Conservation (phyloP, 2,113 vertebrate genomes). For the Oryzias celebensis region DNA sequence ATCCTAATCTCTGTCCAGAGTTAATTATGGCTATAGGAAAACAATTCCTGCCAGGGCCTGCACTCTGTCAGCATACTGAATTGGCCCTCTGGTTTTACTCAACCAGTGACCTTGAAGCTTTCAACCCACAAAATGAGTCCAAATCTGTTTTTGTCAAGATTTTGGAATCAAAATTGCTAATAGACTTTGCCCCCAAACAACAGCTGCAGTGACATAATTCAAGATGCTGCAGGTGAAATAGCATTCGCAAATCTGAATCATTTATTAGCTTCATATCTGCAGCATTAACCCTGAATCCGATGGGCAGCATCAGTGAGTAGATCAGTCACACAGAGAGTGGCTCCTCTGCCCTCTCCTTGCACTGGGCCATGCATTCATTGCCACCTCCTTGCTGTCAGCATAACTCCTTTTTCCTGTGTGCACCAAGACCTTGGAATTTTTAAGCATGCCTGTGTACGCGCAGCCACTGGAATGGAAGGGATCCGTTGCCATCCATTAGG, state of each 20-base stretch:
- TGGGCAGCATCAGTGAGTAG: not conserved
- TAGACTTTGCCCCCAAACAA: not conserved
- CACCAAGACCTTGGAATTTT: conserved; percentile 43
- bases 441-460: not conserved
- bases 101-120: conserved; percentile 58
- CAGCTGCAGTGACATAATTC: not conserved
- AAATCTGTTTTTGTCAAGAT: not conserved
- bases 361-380: conserved; percentile 32
- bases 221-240: conserved; percentile 7
- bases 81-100: conserved; percentile 21
- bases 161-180: not conserved
- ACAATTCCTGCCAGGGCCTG: conserved; percentile 35
- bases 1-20: conserved; percentile 65
- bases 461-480: conserved; percentile 1
- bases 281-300: conserved; percentile 48
- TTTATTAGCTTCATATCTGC: conserved; percentile 27
- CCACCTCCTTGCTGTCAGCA: conserved; percentile 16
- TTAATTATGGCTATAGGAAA: conserved; percentile 66
- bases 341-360: conserved; percentile 60
- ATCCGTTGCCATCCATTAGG: conserved; percentile 49
- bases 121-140: not conserved
- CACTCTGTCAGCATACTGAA: conserved; percentile 29
- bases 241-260: conserved; percentile 14
- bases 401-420: conserved; percentile 35
- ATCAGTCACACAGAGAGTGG: conserved; percentile 36